A percentile compares a stretch with the other conserved stretches of the same genome.
phyloP scores from a whole-genome alignment of 2,113 vertebrate species.

The Mesocricetus auratus region DNA sequence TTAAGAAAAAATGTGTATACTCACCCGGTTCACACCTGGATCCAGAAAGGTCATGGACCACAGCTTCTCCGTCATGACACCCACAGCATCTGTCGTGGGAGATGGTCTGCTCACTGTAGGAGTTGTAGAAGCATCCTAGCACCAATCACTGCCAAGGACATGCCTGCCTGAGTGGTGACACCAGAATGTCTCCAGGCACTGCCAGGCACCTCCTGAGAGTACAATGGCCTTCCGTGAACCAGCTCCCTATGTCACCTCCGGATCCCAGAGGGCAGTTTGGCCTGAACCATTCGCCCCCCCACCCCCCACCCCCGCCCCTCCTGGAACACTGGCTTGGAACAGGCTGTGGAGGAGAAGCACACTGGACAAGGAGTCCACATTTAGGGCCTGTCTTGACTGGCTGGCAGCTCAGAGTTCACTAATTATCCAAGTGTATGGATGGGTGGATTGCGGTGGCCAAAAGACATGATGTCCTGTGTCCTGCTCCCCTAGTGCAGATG shows the following conservation, averaged over 20 bases:
- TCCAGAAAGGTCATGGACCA: rapidly evolving
- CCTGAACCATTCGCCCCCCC: background rate
- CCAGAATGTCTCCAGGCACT: background rate
- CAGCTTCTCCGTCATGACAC: rapidly evolving
- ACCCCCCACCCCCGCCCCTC: rapidly evolving
- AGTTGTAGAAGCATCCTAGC: background rate
- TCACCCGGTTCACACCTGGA: background rate
- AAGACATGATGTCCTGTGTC: background rate
- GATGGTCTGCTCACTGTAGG: background rate
- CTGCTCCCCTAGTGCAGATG: rapidly evolving
- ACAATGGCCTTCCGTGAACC: background rate
- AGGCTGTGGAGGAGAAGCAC: background rate
- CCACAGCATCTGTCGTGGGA: rapidly evolving
- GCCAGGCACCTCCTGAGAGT: background rate
- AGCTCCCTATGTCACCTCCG: background rate
- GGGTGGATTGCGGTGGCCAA: background rate
- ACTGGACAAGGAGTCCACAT: background rate
- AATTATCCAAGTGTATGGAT: background rate
- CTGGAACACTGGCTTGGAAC: background rate
- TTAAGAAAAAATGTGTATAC: background rate
- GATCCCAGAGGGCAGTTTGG: rapidly evolving
- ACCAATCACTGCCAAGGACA: background rate
- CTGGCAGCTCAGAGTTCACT: background rate
- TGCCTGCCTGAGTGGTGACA: background rate
- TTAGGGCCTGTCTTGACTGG: background rate